phyloP scores from a whole-genome alignment of 2,113 vertebrate species.

The Sylvilagus bachmani region DNA sequence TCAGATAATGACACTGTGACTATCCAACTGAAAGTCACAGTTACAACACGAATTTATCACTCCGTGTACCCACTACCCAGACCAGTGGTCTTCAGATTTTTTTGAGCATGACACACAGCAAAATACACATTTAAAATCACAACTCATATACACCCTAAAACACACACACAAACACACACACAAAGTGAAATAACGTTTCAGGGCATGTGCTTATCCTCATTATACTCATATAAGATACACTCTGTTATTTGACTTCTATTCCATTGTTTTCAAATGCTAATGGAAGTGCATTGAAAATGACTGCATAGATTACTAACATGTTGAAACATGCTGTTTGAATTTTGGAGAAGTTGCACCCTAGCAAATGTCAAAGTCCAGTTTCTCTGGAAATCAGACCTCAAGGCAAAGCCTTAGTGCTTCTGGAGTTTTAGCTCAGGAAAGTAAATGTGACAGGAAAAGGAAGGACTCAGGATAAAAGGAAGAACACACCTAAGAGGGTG shows the following conservation, averaged over 20 bases:
- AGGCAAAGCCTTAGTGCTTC: constrained; percentile 16
- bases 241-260: constrained; percentile 2
- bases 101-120: neutral
- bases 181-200: neutral
- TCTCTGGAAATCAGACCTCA: neutral
- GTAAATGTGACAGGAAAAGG: constrained; percentile 25
- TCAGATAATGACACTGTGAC: neutral
- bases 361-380: neutral
- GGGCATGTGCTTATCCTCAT: neutral
- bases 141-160: neutral
- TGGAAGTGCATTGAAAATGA: neutral
- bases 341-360: neutral
- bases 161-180: neutral
- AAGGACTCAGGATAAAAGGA: neutral
- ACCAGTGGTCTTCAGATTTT: neutral
- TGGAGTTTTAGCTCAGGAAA: neutral
- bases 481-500: neutral
- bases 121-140: neutral
- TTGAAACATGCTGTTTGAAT: neutral
- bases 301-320: neutral
- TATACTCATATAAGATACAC: neutral
- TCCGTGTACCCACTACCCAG: neutral
- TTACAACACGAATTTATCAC: neutral
- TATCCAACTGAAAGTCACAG: neutral
- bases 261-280: constrained; percentile 20